phyloP scores from a whole-genome alignment of 2,888 invertebrate genomes.

The Cephalotes varians region DNA sequence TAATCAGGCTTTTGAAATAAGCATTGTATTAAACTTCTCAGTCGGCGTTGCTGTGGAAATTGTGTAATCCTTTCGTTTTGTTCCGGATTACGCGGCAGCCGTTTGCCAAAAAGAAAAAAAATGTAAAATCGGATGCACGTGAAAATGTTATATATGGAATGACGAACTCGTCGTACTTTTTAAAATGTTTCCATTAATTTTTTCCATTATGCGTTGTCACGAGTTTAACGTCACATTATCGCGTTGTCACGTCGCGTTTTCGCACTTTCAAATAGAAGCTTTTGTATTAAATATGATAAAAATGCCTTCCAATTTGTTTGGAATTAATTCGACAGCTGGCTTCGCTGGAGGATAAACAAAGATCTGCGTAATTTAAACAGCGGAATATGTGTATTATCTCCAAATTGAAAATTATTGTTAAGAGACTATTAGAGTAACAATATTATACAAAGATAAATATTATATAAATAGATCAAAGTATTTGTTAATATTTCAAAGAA shows the following conservation, averaged over 20 bases:
- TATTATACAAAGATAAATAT: background rate
- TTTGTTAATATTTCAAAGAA: background rate
- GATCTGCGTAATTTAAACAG: constrained; percentile 21
- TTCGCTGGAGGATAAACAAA: background rate
- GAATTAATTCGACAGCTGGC: constrained; percentile 25
- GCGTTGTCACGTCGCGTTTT: constrained; percentile 29
- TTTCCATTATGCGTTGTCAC: constrained; percentile 44
- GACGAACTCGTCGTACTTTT: constrained; percentile 37
- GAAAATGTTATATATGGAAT: constrained; percentile 26
- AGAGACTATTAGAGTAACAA: background rate
- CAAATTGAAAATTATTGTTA: background rate
- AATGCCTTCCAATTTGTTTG: constrained; percentile 19
- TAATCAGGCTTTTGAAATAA: constrained; percentile 35
- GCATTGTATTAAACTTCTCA: constrained; percentile 43
- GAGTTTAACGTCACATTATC: constrained; percentile 43
- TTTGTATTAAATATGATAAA: constrained; percentile 30
- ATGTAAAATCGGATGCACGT: constrained; percentile 3
- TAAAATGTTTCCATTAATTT: constrained; percentile 44
- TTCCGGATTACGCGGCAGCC: constrained; percentile 41
- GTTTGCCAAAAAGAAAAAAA: constrained; percentile 38
- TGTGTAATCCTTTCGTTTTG: constrained; percentile 48
- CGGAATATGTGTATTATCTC: background rate
- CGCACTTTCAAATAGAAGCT: constrained; percentile 17
- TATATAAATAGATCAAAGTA: background rate
- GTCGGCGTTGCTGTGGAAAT: constrained; percentile 24